phyloP scores from a whole-genome alignment of 1,140 invertebrate species.

The Drosophila subobscura region DNA sequence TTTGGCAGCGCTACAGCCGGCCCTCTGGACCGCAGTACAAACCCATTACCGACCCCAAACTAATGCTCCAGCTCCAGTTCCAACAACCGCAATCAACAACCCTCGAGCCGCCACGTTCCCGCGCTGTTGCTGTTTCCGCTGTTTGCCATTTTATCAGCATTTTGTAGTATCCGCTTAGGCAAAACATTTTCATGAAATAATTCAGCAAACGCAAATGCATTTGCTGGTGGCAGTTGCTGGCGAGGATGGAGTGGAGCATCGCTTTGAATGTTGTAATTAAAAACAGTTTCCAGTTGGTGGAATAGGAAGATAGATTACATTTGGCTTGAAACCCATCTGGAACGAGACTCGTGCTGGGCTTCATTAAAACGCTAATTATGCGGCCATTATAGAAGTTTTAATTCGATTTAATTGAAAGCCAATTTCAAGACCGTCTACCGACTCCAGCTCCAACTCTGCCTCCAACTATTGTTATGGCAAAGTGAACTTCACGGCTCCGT shows the following conservation, averaged over 20 bases:
- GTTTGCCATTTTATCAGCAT: slow-evolving; percentile 40
- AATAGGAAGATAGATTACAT: slow-evolving; percentile 11
- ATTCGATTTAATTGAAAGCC: slow-evolving; percentile 69
- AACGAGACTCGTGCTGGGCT: slow-evolving; percentile 22
- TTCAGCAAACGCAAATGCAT: slow-evolving; percentile 28
- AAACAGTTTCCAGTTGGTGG: slow-evolving; percentile 25
- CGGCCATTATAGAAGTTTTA: slow-evolving; percentile 53
- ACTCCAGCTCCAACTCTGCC: background rate
- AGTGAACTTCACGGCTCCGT: slow-evolving; percentile 67
- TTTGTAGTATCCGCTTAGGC: slow-evolving; percentile 40
- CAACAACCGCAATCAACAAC: slow-evolving; percentile 6
- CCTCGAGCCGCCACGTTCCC: slow-evolving; percentile 13
- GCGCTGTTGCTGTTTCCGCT: slow-evolving; percentile 17
- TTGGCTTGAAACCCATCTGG: background rate
- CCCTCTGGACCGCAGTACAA: no score
- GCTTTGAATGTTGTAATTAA: slow-evolving; percentile 44
- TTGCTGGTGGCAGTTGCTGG: background rate
- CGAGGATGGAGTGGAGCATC: slow-evolving; percentile 2
- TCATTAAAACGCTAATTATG: slow-evolving; percentile 59
- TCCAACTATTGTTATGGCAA: slow-evolving; percentile 57
- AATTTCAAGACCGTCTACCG: slow-evolving; percentile 32
- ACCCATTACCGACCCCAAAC: no score
- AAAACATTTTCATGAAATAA: slow-evolving; percentile 49
- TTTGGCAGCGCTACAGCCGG: no score
- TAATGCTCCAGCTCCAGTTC: background rate